Conservation (phyloP, 2,113 vertebrate genomes). For the Ptilonorhynchus violaceus region DNA sequence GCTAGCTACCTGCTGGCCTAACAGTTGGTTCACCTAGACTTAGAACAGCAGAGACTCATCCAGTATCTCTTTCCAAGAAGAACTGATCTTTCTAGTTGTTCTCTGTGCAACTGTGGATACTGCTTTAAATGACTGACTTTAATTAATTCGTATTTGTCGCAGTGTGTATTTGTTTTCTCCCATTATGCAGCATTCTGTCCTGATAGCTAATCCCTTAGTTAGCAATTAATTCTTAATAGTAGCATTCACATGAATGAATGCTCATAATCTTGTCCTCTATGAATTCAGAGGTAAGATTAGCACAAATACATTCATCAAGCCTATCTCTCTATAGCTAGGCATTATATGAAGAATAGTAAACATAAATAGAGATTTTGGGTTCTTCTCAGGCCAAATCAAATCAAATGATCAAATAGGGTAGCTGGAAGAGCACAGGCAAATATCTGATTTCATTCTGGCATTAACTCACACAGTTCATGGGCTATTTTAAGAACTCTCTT, state of each 20-base stretch:
- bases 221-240: neutral
- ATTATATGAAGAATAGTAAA: neutral
- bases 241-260: neutral
- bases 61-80: neutral
- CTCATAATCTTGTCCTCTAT: neutral
- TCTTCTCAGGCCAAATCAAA: neutral
- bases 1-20: neutral
- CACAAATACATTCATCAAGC: neutral
- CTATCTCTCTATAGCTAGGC: neutral
- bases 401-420: neutral
- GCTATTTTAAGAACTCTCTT: neutral
- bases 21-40: neutral
- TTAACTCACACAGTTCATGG: neutral
- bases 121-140: neutral
- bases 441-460: conserved; percentile 12
- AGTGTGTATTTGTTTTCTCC: neutral
- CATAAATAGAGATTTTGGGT: neutral
- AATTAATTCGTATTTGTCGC: rapidly evolving
- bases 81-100: neutral
- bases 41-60: neutral
- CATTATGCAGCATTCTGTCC: rapidly evolving
- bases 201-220: neutral
- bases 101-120: neutral
- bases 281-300: neutral
- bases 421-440: neutral